Evolutionary conservation across 2,113 vertebrate genomes (phyloP).

Genomic region (Sigmodon hispidus): DNA sequence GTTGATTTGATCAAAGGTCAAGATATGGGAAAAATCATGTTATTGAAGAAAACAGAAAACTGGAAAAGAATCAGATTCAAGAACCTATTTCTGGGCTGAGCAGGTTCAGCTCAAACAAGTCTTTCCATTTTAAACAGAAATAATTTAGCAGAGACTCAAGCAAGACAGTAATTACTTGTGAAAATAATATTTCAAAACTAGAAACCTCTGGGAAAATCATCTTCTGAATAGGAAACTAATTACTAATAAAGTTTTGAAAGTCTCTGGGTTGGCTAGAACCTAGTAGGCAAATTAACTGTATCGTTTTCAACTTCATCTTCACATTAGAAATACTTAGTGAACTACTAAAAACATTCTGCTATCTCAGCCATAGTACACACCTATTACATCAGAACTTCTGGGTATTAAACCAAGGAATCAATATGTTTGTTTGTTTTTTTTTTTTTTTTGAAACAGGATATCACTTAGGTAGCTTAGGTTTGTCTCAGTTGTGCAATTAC

Average conservation of each 20-base stretch:
- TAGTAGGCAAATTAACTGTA: background rate
- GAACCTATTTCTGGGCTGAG: background rate
- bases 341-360: background rate
- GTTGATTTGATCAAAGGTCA: slow-evolving; percentile 16
- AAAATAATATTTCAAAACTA: slow-evolving; percentile 34
- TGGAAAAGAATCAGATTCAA: background rate
- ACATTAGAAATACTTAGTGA: background rate
- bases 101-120: background rate
- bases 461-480: background rate
- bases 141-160: background rate
- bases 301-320: background rate
- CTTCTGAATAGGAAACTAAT: slow-evolving; percentile 15
- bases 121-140: slow-evolving; percentile 26
- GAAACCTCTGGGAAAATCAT: background rate
- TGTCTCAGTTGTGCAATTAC: background rate
- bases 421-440: background rate
- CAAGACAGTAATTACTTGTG: background rate
- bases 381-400: background rate
- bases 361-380: background rate
- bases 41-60: background rate
- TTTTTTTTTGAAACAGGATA: background rate
- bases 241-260: background rate
- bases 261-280: background rate
- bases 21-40: background rate
- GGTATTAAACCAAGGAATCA: background rate